Evolutionary conservation across 2,888 invertebrate genomes (phyloP).

Genomic region (Drosophila testacea): DNA sequence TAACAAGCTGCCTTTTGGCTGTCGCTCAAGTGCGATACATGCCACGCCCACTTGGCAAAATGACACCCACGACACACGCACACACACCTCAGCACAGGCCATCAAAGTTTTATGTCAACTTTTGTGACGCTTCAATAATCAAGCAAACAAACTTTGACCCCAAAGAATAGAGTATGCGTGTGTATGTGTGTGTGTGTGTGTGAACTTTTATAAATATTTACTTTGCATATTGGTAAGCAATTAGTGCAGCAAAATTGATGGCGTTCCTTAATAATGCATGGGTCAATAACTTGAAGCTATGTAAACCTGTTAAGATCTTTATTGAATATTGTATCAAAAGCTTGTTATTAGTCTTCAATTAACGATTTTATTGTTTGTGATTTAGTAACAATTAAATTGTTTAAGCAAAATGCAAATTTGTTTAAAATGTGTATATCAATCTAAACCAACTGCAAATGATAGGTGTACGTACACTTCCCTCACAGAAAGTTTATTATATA

Average conservation of each 20-base stretch:
- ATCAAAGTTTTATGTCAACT: conserved; percentile 51
- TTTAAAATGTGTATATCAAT: background rate
- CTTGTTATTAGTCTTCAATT: background rate
- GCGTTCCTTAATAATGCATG: conserved; percentile 14
- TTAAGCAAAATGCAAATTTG: background rate
- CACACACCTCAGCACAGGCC: conserved; percentile 9
- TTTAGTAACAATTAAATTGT: background rate
- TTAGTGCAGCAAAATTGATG: conserved; percentile 48
- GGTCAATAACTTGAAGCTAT: conserved; percentile 19
- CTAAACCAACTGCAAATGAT: background rate
- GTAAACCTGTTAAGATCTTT: conserved; percentile 1
- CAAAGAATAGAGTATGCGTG: conserved; percentile 7
- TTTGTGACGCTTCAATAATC: conserved; percentile 33
- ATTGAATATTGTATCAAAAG: background rate
- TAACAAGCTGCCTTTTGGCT: conserved; percentile 65
- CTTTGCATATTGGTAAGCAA: conserved; percentile 47
- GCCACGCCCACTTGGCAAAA: conserved; percentile 45
- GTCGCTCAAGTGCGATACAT: conserved; percentile 39
- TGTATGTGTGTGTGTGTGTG: conserved; percentile 12
- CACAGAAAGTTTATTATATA: no score
- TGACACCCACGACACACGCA: conserved; percentile 1
- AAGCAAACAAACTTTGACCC: conserved; percentile 44
- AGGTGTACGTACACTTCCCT: no score
- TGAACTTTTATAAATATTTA: conserved; percentile 34
- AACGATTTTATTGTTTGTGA: conserved; percentile 5